Base-by-base conservation (phyloP, 2,797 vertebrate genomes). In the Takifugu ocellatus region DNA sequence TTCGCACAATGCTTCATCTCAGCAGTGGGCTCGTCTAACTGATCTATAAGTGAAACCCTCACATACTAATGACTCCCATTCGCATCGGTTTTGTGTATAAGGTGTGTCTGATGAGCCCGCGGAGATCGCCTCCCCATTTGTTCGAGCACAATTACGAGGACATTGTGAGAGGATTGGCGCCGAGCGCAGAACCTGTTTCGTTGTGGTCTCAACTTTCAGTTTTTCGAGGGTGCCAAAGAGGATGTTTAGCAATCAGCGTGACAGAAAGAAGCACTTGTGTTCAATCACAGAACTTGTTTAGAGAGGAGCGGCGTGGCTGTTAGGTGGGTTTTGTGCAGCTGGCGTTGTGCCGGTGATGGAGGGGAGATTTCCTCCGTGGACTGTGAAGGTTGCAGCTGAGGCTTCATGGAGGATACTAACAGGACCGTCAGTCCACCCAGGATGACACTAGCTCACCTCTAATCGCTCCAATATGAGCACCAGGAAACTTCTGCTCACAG, bases 221-320 rank as follows among this genome's bases (percentile, higher is more conserved):
- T 83, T 83, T 75, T 75, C 67, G 64, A 52, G 65, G 63, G 70
- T 45, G 59, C 72, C 68, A 56, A 78, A 69, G 33, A 61, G 61
- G 44, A 25, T 59, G 45, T 78, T 80, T 73, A 72, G 67, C 61
- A 77, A 77, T 83, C 75, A 69, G 58, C 50, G 26, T 50, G 60
- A 72, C 54, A 76, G 76, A 81, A 84, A 29, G 11, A 33, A 75
- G 57, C 48, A 64, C 58, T 51, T 70, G 49, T 62, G 75, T 73
- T 75, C 79, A 87, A 83, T 90, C 78, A 87, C 56, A 39, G 56
- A 64, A 50, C 73, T 88, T 88, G 72, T 88, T 82, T 79, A 72
- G 58, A 0, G 10, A 54, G 58, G 56, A 56, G 66, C 57, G 36
- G 25, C 58, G 49, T 47, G 56, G 70, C 66, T 84, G 84, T 88